phyloP scores from a whole-genome alignment of 1,140 invertebrate genomes.

The Aphelenchoides fujianensis region DNA sequence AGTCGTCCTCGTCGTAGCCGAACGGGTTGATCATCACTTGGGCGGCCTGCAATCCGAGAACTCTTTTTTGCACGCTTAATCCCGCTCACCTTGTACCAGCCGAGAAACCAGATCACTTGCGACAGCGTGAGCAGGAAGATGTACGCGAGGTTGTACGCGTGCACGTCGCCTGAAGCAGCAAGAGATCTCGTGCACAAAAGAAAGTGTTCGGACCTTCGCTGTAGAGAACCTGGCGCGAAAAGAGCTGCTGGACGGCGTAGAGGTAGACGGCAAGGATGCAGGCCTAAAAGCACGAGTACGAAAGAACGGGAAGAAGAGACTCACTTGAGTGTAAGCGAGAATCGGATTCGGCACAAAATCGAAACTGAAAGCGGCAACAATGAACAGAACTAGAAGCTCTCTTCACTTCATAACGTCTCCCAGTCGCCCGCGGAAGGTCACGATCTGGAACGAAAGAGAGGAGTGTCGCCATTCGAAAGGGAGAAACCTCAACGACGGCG shows the following conservation, averaged over 20 bases:
- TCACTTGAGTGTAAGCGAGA: neutral
- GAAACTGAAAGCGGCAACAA: neutral
- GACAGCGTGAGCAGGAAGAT: no score
- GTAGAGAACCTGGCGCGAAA: neutral
- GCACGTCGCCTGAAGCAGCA: no score
- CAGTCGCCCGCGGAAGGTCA: neutral
- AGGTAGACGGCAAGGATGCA: neutral
- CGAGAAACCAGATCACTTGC: no score
- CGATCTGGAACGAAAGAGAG: neutral
- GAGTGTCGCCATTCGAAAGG: neutral
- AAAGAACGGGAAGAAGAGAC: no score
- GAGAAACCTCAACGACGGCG: neutral
- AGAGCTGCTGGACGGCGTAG: neutral
- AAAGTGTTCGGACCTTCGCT: no score
- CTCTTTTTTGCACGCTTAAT: no score
- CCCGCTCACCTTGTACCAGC: no score
- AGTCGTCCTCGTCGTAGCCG: conserved; percentile 30
- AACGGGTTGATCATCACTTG: conserved; percentile 29
- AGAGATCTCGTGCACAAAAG: no score
- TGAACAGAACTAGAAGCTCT: no score
- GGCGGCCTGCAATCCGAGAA: no score
- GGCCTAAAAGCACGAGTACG: neutral
- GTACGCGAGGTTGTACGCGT: no score
- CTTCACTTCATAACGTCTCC: no score
- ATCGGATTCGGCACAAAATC: neutral